A percentile compares a stretch with the other conserved stretches of the same genome.
Evolutionary conservation across 2,888 invertebrate genomes (phyloP).

Genomic region (Cenopis cana): DNA sequence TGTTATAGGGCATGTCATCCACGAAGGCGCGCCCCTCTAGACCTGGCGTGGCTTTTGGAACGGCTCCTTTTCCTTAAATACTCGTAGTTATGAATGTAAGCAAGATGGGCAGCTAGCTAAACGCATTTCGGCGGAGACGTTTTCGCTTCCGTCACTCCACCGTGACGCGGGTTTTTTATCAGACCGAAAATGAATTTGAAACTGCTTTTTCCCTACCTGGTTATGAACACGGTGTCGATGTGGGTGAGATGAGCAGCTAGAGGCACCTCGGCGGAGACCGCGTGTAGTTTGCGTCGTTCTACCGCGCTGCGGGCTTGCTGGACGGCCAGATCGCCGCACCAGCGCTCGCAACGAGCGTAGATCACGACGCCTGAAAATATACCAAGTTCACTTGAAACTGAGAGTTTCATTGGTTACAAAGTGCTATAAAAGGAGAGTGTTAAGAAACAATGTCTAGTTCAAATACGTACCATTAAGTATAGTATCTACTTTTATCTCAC

Average conservation of each 20-base stretch:
- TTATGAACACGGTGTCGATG: conserved; percentile 85
- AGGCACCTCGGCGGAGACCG: conserved; percentile 62
- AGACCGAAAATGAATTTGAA: conserved; percentile 46
- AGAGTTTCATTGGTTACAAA: too few species aligned
- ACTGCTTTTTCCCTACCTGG: conserved; percentile 79
- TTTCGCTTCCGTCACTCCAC: conserved; percentile 70
- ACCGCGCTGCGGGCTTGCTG: conserved; percentile 73
- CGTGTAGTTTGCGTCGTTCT: conserved; percentile 69
- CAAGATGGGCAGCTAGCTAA: conserved; percentile 66
- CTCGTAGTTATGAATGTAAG: conserved; percentile 86
- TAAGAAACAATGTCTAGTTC: too few species aligned
- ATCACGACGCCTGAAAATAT: conserved; percentile 71
- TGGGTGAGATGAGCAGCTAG: conserved; percentile 73
- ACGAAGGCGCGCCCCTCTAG: too few species aligned
- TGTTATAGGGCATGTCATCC: too few species aligned
- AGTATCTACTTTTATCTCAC: too few species aligned
- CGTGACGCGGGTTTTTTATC: conserved; percentile 72
- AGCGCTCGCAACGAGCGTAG: conserved; percentile 78
- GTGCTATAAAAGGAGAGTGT: neutral
- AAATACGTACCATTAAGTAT: too few species aligned
- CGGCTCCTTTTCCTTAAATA: conserved; percentile 58
- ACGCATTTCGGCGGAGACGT: conserved; percentile 62
- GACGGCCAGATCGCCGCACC: conserved; percentile 81
- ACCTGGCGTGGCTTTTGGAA: too few species aligned
- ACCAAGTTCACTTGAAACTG: too few species aligned